phyloP scores from a whole-genome alignment of 2,797 vertebrate species.

The Falco biarmicus region DNA sequence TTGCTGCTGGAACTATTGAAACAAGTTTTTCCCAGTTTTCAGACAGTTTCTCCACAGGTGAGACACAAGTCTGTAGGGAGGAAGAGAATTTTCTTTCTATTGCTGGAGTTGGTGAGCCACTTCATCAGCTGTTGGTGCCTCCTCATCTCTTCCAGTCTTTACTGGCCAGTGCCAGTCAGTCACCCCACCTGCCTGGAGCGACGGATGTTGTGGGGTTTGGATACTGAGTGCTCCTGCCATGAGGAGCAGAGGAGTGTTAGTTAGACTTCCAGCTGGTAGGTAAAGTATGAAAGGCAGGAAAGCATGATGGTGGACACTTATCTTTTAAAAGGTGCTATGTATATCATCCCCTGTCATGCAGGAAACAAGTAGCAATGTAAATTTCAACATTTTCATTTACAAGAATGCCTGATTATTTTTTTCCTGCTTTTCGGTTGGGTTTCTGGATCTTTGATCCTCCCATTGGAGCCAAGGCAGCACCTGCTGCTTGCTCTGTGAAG shows the following conservation, averaged over 20 bases:
- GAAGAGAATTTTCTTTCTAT: too few relatives aligned
- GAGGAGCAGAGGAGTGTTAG: not conserved
- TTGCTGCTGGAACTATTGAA: too few relatives aligned
- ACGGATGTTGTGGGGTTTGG: not conserved
- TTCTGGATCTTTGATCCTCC: not conserved
- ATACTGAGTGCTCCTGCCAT: not conserved
- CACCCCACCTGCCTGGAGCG: rapidly evolving
- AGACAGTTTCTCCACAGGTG: too few relatives aligned
- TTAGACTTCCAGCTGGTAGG: not conserved
- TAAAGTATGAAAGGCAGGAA: not conserved
- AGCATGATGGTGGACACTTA: rapidly evolving
- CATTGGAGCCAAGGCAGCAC: not conserved
- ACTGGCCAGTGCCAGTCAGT: not conserved
- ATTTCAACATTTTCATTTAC: not conserved
- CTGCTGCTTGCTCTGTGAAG: rapidly evolving
- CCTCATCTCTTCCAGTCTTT: too few relatives aligned
- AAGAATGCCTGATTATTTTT: not conserved
- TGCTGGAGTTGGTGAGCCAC: too few relatives aligned
- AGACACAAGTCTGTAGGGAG: too few relatives aligned
- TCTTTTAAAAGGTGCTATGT: rapidly evolving
- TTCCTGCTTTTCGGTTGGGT: not conserved
- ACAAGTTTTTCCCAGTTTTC: too few relatives aligned
- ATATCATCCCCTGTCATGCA: too few relatives aligned
- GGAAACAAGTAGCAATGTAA: not conserved
- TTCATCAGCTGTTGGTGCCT: too few relatives aligned